Evolutionary conservation across 2,113 vertebrate species (phyloP).

Genomic region (Corythornis vintsioides): DNA sequence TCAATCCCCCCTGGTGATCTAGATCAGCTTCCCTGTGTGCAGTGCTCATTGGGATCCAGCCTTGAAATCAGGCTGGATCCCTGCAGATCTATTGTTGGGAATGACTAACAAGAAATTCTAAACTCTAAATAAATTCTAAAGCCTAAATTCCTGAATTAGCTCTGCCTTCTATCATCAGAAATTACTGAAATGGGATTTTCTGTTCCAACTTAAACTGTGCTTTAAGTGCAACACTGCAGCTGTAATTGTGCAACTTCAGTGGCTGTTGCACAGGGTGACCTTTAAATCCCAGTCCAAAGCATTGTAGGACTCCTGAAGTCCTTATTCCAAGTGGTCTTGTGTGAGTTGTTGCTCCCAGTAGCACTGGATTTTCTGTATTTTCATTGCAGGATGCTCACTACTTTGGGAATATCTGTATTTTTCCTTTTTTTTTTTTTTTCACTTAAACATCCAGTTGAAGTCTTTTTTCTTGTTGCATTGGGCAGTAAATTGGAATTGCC

Average conservation of each 20-base stretch:
- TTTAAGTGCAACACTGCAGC: not conserved
- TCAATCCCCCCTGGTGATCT: not conserved
- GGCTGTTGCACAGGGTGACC: not conserved
- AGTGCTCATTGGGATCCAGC: not conserved
- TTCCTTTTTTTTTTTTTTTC: no score
- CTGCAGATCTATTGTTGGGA: rapidly evolving
- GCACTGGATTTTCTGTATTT: not conserved
- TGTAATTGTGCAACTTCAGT: no score
- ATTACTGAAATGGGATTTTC: not conserved
- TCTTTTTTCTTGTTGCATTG: not conserved
- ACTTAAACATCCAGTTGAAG: not conserved
- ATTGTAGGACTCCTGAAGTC: not conserved
- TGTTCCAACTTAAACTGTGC: not conserved
- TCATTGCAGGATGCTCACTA: not conserved
- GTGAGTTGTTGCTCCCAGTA: not conserved
- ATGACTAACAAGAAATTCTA: not conserved
- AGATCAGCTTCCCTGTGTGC: not conserved
- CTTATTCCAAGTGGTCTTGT: not conserved
- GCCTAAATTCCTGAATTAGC: not conserved
- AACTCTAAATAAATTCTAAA: no score
- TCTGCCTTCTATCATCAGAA: not conserved
- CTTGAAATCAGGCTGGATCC: not conserved
- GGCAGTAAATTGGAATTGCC: not conserved
- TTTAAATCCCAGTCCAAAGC: not conserved
- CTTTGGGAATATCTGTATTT: not conserved